These are phyloP conservation scores for Pimephales promelas DNA, from an alignment of 2,113 vertebrate genomes.

Conservation along the genomic window DNA sequence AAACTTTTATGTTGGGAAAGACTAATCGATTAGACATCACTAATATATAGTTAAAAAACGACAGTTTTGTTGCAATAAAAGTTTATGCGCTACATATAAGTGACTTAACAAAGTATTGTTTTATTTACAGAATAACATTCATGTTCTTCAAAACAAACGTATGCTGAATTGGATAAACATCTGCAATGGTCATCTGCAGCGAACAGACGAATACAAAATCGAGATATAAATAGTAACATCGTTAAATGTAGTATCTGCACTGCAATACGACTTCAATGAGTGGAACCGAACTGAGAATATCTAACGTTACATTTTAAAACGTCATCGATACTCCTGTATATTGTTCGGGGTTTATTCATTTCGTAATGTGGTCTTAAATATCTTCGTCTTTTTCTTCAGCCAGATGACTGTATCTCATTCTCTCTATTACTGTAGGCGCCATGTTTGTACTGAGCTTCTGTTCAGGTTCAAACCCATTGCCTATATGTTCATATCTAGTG, in stretches of 20 bases:
- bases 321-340: neutral
- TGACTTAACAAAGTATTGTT: neutral
- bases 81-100: neutral
- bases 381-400: neutral
- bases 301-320: neutral
- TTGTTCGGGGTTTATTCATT: too few relatives aligned
- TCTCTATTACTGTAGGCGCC: conserved; percentile 47
- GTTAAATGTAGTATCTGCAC: neutral
- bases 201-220: neutral
- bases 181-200: neutral
- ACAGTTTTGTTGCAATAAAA: neutral
- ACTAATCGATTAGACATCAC: too few relatives aligned
- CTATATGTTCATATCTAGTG: neutral
- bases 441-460: conserved; percentile 46
- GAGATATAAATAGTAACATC: conserved; percentile 14
- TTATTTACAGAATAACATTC: neutral
- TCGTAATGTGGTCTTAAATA: neutral
- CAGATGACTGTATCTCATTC: conserved; percentile 4
- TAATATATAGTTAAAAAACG: neutral
- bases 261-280: neutral
- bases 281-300: neutral
- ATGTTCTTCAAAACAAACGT: neutral
- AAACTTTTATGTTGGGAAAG: too few relatives aligned
- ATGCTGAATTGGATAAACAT: neutral
- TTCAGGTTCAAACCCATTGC: neutral